phyloP scores from a whole-genome alignment of 53 echinoderm and acorn worm species.

The Echinometra lucunter region DNA sequence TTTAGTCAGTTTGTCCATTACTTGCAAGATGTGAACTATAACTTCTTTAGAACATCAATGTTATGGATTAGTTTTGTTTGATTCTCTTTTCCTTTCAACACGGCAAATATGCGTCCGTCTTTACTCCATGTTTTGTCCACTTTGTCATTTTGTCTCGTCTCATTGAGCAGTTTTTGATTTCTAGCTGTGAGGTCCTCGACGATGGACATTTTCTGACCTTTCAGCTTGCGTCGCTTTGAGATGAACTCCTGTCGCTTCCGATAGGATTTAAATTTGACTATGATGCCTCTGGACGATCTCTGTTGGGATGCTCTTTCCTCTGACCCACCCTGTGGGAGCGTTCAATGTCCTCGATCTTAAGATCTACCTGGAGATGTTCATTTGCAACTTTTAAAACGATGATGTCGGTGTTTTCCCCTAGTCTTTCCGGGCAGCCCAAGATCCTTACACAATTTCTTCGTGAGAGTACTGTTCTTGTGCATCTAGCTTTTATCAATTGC shows the following conservation, averaged over 20 bases:
- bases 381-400: slow-evolving; percentile 6
- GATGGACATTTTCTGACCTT: no score
- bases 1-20: no score
- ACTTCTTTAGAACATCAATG: no score
- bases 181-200: not conserved
- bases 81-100: no score
- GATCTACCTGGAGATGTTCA: not conserved
- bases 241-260: no score
- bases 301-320: slow-evolving; percentile 26
- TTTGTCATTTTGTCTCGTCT: no score
- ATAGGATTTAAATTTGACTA: no score
- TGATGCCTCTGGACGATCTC: not conserved
- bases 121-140: no score
- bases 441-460: slow-evolving; percentile 33
- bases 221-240: not conserved
- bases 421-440: slow-evolving; percentile 3
- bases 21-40: no score
- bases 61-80: no score
- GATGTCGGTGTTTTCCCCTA: not conserved
- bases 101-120: no score
- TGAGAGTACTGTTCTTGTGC: slow-evolving; percentile 46
- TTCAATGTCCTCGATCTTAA: slow-evolving; percentile 27
- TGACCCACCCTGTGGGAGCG: slow-evolving; percentile 12
- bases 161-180: no score
- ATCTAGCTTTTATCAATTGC: not conserved